phyloP scores from a whole-genome alignment of 2,888 invertebrate genomes.

The Melipona beecheii region DNA sequence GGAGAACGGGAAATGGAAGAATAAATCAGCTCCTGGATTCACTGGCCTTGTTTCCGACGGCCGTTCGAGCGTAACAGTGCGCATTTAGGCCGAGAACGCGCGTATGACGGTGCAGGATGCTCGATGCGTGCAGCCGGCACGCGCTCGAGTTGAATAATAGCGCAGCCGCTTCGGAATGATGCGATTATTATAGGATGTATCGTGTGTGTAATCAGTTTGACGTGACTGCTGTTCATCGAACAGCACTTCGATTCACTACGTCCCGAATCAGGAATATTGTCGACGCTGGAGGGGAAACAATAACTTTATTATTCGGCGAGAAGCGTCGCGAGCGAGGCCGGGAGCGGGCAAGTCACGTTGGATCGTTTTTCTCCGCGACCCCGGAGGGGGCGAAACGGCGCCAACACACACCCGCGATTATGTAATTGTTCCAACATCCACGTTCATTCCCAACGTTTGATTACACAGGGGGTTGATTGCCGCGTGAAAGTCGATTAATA shows the following conservation, averaged over 20 bases:
- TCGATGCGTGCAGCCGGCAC: background rate
- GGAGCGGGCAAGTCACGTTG: background rate
- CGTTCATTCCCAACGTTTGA: background rate
- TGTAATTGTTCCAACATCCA: background rate
- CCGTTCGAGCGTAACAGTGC: conserved; percentile 5
- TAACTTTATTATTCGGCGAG: conserved; percentile 12
- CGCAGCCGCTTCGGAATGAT: conserved; percentile 25
- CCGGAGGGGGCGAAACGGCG: too few relatives aligned
- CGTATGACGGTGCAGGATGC: background rate
- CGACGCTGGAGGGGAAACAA: conserved; percentile 24
- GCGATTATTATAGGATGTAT: conserved; percentile 51
- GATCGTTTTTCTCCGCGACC: background rate
- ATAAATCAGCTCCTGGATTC: background rate
- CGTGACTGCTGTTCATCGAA: conserved; percentile 8
- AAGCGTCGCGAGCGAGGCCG: background rate
- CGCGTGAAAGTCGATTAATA: background rate
- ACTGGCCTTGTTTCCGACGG: background rate
- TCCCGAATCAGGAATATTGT: conserved; percentile 29
- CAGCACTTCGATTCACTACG: conserved; percentile 18
- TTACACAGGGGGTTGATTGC: background rate
- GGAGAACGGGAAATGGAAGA: background rate
- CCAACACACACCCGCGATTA: too few relatives aligned
- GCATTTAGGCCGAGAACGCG: conserved; percentile 15
- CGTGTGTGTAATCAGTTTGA: conserved; percentile 38
- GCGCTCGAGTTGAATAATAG: conserved; percentile 37